Evolutionary conservation across 2,888 invertebrate species (phyloP), one percentile per base, ranked within the genome.

Genomic region (Microplitis manilae): DNA sequence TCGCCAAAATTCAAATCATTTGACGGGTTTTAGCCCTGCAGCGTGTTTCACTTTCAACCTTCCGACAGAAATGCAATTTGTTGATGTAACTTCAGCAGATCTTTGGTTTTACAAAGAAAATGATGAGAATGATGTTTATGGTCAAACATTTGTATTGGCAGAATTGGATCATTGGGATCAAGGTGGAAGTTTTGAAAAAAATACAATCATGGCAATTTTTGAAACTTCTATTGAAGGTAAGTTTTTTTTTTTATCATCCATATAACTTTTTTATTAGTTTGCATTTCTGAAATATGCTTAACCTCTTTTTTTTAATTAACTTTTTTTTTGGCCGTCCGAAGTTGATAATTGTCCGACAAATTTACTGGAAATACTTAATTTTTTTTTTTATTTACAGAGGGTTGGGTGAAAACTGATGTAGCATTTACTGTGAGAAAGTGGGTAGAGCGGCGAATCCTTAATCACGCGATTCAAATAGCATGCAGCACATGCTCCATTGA

Each of bases 361-460:
- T 59, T 13, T 39, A 15, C 62, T 64, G 15, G 40, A 17, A 76
- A 74, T 67, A 9, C 2, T 30, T 30, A 62, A 77, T 68, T 38
- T 38, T 68, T 79, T 41, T 77, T 15, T 74, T 68, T 40, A 76
- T 68, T 86, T 90, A 60, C 90, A 94, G 95, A 94, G 86, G 96
- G 95, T 20, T 96, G 96, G 96, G 93, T 96, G 81, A 93, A 95
- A 83, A 93, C 95, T 73, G 95, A 96, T 85, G 93, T 96, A 7
- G 94, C 94, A 5, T 94, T 94, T 92, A 93, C 94, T 0, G 93
- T 95, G 7, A 92, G 93, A 78, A 94, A 94, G 75, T 96, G 96
- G 96, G 90, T 96, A 68, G 93, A 94, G 75, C 93, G 93, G 67
- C 91, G 92, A 77, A 93, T 94, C 84, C 91, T 94, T 67, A 92